phyloP scores from a whole-genome alignment of 2,888 invertebrate genomes.

The Allolobophora icterica region DNA sequence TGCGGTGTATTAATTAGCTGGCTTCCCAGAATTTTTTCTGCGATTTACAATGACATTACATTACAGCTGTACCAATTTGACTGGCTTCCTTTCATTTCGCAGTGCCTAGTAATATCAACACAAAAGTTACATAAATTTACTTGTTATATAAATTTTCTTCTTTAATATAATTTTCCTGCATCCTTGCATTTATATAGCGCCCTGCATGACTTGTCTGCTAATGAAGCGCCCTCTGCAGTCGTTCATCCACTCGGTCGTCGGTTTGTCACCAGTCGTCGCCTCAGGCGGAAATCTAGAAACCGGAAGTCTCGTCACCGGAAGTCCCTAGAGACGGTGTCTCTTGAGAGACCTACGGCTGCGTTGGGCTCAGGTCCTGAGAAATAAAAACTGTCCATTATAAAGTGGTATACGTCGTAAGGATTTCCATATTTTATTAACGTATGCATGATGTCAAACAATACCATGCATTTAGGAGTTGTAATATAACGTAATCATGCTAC shows the following conservation, averaged over 20 bases:
- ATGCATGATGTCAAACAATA: not conserved
- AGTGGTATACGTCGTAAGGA: not conserved
- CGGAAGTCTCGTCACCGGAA: constrained; percentile 10
- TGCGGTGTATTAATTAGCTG: no score
- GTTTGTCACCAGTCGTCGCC: not conserved
- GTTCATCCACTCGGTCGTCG: not conserved
- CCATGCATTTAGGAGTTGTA: no score
- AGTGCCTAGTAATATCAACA: no score
- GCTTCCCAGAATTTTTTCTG: no score
- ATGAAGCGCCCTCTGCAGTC: not conserved
- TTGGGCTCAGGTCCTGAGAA: not conserved
- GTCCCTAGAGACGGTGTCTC: not conserved
- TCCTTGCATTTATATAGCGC: not conserved
- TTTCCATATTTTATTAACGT: not conserved
- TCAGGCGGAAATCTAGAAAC: not conserved
- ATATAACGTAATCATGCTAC: no score
- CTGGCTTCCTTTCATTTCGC: no score
- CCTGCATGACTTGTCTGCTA: not conserved
- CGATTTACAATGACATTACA: no score
- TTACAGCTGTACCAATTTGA: no score
- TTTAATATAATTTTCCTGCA: not conserved
- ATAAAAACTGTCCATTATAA: not conserved
- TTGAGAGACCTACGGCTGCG: not conserved
- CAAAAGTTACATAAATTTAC: no score
- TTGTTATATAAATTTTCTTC: no score